Conservation (phyloP, 2,113 vertebrate species). For the Platichthys flesus region DNA sequence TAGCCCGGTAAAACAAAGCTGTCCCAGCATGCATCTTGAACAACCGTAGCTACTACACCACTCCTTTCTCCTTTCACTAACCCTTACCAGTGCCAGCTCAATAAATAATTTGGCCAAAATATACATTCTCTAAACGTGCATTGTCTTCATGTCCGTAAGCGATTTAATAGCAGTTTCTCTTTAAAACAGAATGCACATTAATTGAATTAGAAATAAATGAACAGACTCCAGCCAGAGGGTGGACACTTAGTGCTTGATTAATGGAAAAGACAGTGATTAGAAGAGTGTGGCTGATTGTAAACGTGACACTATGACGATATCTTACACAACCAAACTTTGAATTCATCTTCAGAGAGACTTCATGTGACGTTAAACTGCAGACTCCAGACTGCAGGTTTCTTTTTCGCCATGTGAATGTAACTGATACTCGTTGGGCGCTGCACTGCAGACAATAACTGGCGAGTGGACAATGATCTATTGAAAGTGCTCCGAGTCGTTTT, state of each 20-base stretch:
- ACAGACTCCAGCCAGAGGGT: constrained; percentile 21
- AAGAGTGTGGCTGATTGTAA: constrained; percentile 28
- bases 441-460: constrained; percentile 42
- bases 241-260: constrained; percentile 37
- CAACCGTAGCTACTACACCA: neutral
- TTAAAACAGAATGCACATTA: constrained; percentile 9
- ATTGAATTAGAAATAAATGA: constrained; percentile 61
- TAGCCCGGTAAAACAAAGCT: neutral
- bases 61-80: too few species aligned
- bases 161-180: constrained; percentile 34
- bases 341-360: constrained; percentile 27
- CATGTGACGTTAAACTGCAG: constrained; percentile 19
- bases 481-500: constrained; percentile 45
- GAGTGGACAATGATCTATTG: constrained; percentile 52
- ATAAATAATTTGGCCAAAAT: neutral
- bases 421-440: constrained; percentile 16
- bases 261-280: constrained; percentile 41
- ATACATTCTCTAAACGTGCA: neutral
- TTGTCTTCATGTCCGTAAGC: constrained; percentile 27
- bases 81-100: constrained; percentile 8
- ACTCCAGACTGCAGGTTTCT: constrained; percentile 5
- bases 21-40: constrained; percentile 8
- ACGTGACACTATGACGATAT: constrained; percentile 17
- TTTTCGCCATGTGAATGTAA: constrained; percentile 11
- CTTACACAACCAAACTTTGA: constrained; percentile 24